Evolutionary conservation across 2,797 vertebrate genomes (phyloP), one percentile per base, ranked within the genome.

Genomic region (Characodon lateralis): DNA sequence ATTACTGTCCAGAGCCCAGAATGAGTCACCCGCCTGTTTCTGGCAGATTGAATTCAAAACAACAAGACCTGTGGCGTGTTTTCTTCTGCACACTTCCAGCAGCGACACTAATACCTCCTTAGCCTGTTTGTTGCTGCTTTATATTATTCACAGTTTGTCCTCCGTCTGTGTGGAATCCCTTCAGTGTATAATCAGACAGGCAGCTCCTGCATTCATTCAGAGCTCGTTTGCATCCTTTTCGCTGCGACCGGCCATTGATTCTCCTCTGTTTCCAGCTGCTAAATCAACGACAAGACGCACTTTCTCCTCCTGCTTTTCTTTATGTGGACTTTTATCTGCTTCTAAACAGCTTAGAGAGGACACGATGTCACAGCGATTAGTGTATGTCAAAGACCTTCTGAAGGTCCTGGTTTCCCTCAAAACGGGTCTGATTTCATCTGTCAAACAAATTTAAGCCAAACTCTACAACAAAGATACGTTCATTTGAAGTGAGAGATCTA

Each of bases 101-200:
- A 75, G 83, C 56, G 78, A 83, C 72, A 80, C 84, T 81, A 82
- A 90, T 83, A 75, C 77, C 78, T 82, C 74, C 82, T 88, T 81
- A 81, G 79, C 20, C 20, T 71, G 79, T 74, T 76, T 61, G 83
- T 55, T 5, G 16, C 66, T 68, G 83, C 81, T 53, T 78, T 50
- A 43, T 74, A 83, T 88, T 78, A 87, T 85, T 88, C 83, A 77
- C 76, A 82, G 82, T 90, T 88, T 79, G 87, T 87, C 82, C 74
- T 80, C 72, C 28, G 76, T 90, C 87, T 86, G 84, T 80, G 76
- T 81, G 24, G 73, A 88, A 83, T 83, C 82, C 71, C 78, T 76
- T 73, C 4, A 2, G 78, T 77, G 85, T 85, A 81, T 86, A 82
- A 88, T 90, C 78, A 84, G 72, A 82, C 68, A 82, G 56, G 73